These are phyloP conservation scores for Shinisaurus crocodilurus DNA, from an alignment of 2,113 vertebrate species.

Conservation along the genomic window DNA sequence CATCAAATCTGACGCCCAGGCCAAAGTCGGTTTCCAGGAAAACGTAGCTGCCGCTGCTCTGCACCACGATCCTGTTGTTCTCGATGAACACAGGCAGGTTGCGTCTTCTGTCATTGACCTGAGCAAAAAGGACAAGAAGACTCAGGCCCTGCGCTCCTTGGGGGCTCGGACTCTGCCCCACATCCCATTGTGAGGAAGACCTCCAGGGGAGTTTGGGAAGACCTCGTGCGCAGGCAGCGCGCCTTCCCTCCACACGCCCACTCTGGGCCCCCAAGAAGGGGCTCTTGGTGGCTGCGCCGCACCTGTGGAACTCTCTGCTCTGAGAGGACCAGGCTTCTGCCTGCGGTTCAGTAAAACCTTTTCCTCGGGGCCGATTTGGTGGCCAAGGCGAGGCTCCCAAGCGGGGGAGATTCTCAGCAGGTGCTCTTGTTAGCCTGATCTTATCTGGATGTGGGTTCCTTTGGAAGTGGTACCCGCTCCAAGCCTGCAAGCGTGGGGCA, in stretches of 20 bases:
- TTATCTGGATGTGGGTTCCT: neutral
- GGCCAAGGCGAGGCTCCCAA: neutral
- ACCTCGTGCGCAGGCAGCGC: no score
- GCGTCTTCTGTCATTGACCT: slow-evolving; percentile 80
- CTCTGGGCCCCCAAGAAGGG: no score
- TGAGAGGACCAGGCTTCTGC: neutral
- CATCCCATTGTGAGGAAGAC: neutral
- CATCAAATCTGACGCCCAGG: slow-evolving; percentile 86
- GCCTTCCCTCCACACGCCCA: no score
- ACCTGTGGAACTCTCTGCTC: neutral
- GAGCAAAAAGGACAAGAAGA: neutral
- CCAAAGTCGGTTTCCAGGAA: slow-evolving; percentile 85
- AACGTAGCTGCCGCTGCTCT: slow-evolving; percentile 85
- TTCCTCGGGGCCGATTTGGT: no score
- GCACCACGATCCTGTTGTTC: slow-evolving; percentile 71
- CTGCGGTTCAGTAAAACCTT: no score
- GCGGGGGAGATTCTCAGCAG: neutral
- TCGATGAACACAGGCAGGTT: slow-evolving; percentile 77
- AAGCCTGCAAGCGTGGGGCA: neutral
- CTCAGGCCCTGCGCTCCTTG: neutral
- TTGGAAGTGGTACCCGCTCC: neutral
- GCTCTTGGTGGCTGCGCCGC: no score
- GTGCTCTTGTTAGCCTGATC: neutral
- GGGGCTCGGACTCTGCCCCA: neutral
- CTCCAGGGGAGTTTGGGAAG: no score